These are phyloP conservation scores for Phylloscopus whistleri DNA, from an alignment of 2,113 vertebrate genomes.

Conservation along the genomic window DNA sequence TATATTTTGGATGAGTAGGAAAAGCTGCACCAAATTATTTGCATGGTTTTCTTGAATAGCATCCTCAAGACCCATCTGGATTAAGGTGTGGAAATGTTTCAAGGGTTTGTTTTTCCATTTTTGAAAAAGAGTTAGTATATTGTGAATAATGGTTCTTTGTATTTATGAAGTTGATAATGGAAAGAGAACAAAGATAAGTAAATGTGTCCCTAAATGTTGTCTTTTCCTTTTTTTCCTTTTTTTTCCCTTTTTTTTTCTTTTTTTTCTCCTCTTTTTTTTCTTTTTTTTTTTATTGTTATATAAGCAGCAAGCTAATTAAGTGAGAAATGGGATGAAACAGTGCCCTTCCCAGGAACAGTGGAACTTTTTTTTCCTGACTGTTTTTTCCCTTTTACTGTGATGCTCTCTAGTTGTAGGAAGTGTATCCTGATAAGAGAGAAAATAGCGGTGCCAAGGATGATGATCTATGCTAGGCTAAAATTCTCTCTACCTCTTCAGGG, in stretches of 20 bases:
- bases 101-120: slow-evolving; percentile 69
- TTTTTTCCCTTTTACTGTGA: slow-evolving; percentile 38
- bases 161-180: slow-evolving; percentile 78
- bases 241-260: accelerated
- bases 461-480: slow-evolving; percentile 57
- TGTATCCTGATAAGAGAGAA: slow-evolving; percentile 72
- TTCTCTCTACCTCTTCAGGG: slow-evolving; percentile 79
- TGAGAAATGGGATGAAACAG: slow-evolving; percentile 10
- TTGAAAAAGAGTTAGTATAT: slow-evolving; percentile 72
- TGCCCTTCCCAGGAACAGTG: slow-evolving; percentile 31
- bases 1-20: slow-evolving; percentile 65
- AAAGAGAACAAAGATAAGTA: slow-evolving; percentile 72
- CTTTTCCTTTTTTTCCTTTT: not conserved
- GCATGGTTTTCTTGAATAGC: slow-evolving; percentile 71
- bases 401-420: slow-evolving; percentile 63
- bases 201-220: slow-evolving; percentile 65
- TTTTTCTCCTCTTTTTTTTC: accelerated
- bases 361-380: not conserved
- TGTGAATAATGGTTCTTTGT: slow-evolving; percentile 81
- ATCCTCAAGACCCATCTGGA: slow-evolving; percentile 60
- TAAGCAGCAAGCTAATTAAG: slow-evolving; percentile 36
- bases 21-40: slow-evolving; percentile 75
- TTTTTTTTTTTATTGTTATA: not conserved
- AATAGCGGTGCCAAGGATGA: slow-evolving; percentile 62
- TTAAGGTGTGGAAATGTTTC: slow-evolving; percentile 65